phyloP scores from a whole-genome alignment of 1,140 invertebrate species.

The Zeugodacus cucurbitae region DNA sequence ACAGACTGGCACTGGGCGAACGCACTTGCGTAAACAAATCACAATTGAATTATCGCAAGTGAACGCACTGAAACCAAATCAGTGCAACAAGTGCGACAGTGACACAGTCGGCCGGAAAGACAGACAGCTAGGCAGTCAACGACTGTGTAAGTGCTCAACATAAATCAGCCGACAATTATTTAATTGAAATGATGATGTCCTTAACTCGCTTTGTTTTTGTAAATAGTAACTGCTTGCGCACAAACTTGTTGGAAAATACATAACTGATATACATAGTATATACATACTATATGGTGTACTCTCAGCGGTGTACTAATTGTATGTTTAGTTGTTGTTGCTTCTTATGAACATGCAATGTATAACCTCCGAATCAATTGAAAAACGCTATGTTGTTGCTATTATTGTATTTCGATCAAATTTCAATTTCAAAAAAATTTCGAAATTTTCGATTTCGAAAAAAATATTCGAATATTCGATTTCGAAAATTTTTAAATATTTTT shows the following conservation, averaged over 20 bases:
- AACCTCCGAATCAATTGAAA: too few relatives aligned
- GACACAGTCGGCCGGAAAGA: background rate
- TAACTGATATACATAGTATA: too few relatives aligned
- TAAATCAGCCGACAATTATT: slow-evolving; percentile 29
- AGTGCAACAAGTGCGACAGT: background rate
- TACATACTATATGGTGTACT: too few relatives aligned
- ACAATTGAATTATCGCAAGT: slow-evolving; percentile 18
- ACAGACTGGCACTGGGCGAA: background rate
- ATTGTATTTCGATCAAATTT: too few relatives aligned
- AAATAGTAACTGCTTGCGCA: background rate
- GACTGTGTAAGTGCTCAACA: background rate
- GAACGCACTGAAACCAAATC: background rate
- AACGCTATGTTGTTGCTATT: too few relatives aligned
- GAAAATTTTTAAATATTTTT: too few relatives aligned
- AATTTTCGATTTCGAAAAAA: too few relatives aligned
- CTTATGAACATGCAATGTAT: too few relatives aligned
- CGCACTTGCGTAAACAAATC: slow-evolving; percentile 21
- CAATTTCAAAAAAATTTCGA: too few relatives aligned
- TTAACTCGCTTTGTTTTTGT: slow-evolving; percentile 12
- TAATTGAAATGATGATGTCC: slow-evolving; percentile 42
- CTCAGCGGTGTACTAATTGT: background rate
- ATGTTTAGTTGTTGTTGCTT: background rate
- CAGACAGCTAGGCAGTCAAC: background rate
- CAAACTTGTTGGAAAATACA: background rate
- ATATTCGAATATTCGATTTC: too few relatives aligned